Percentiles rank a stretch among this genome's conserved stretches.
Conservation (phyloP, 2,888 invertebrate genomes). For the Nycteola revayana region DNA sequence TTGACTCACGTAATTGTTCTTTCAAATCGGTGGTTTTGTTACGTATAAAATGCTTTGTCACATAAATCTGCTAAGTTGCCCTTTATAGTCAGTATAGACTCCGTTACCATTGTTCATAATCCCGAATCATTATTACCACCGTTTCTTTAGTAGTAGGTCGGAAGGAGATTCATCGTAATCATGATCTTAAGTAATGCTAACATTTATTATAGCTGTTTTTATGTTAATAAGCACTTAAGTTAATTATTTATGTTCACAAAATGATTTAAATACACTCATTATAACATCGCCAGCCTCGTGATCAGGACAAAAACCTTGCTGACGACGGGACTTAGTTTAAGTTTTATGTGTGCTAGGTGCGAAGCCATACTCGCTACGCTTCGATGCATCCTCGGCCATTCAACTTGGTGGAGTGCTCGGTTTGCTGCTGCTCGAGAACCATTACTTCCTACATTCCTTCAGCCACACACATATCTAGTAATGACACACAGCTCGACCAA, state of each 20-base stretch:
- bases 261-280: no score
- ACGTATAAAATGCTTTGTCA: constrained; percentile 77
- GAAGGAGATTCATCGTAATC: constrained; percentile 22
- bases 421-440: constrained; percentile 62
- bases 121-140: constrained; percentile 56
- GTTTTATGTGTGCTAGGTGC: constrained; percentile 40
- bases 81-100: constrained; percentile 49
- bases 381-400: constrained; percentile 65
- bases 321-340: constrained; percentile 12
- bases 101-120: constrained; percentile 64
- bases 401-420: constrained; percentile 67
- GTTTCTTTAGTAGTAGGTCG: constrained; percentile 5
- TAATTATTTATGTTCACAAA: no score
- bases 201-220: no score
- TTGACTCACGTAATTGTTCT: constrained; percentile 80
- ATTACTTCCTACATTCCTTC: constrained; percentile 65
- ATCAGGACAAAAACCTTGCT: no score
- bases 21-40: constrained; percentile 75
- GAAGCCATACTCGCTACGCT: constrained; percentile 64
- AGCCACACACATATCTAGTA: no score
- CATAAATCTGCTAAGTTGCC: constrained; percentile 69
- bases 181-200: no score
- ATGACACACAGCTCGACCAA: no score
- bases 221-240: no score
- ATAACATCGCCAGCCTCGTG: no score